Base-by-base conservation (phyloP, 1,140 invertebrate species). In the Tyrophagus putrescentiae region DNA sequence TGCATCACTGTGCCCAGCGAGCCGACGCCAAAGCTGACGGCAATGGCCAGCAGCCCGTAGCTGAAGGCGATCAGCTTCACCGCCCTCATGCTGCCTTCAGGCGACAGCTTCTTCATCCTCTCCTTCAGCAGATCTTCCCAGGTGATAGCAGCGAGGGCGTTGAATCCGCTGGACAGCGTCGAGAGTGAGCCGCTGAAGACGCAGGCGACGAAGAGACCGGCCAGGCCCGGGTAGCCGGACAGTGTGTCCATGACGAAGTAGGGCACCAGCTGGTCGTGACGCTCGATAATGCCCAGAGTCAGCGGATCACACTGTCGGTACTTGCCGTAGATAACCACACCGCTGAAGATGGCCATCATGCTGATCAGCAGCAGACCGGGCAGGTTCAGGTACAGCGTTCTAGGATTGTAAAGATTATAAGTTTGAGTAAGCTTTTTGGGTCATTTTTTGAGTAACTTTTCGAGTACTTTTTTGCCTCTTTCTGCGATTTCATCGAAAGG, bases 241-340 rank as follows among this genome's bases (percentile, higher is more conserved):
- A 72, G 57, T 23, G 66, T 56, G 29, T 67, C 62, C 34, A 60
- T 68, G 23, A 67, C 65, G 61, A 69, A 72, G 36, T 67, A 68
- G 0, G 71, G 71, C 1, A 72, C 60, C 13, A 72, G 62, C 52
- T 70, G 60, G 44, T 71, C 70, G 16, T 67, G 60, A 21, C 64
- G 39, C 44, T 53, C 18, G 53, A 71, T 69, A 4, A 64, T 52
- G 4, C 67, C 68, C 9, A 42, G 33, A 25, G 60, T 63, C 6
- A 72, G 23, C 3, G 72, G 72, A 60, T 73, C 72, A 64, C 72
- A 73, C 21, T 67, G 48, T 25, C 64, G 62, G 62, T 67, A 72
- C 7, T 66, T 53, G 4, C 70, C 71, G 60, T 68, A 73, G 21
- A 73, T 68, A 6, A 71, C 64, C 3, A 73, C 27, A 3, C 72